Evolutionary conservation across 2,113 vertebrate genomes (phyloP).

Genomic region (Gymnogyps californianus): DNA sequence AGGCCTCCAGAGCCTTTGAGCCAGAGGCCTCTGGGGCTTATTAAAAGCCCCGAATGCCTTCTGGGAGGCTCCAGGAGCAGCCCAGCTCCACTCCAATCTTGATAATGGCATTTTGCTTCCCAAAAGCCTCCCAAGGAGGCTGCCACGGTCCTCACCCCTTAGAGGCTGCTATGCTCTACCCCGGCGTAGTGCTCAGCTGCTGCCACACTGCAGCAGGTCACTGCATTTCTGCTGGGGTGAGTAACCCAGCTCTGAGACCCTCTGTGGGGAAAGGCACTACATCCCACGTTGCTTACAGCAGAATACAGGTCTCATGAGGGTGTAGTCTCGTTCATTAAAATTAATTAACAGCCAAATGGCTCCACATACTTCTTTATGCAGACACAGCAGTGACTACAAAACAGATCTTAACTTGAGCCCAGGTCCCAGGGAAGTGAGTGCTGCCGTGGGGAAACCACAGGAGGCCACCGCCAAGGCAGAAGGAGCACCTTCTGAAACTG

Average conservation of each 20-base stretch:
- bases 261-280: background rate
- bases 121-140: background rate
- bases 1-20: background rate
- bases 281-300: background rate
- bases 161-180: background rate
- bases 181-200: background rate
- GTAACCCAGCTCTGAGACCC: background rate
- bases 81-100: background rate
- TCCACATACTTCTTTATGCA: background rate
- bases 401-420: background rate
- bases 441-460: background rate
- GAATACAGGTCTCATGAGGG: background rate
- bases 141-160: background rate
- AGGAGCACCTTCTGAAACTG: slow-evolving; percentile 27
- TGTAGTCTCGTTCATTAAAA: background rate
- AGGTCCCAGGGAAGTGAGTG: slow-evolving; percentile 10
- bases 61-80: background rate
- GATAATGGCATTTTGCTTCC: background rate
- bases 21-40: background rate
- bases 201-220: background rate
- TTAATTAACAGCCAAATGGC: background rate
- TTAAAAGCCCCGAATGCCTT: background rate
- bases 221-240: background rate
- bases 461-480: slow-evolving; percentile 14
- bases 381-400: background rate